Evolutionary conservation across 2,797 vertebrate species (phyloP).

Genomic region (Lagocephalus sceleratus): DNA sequence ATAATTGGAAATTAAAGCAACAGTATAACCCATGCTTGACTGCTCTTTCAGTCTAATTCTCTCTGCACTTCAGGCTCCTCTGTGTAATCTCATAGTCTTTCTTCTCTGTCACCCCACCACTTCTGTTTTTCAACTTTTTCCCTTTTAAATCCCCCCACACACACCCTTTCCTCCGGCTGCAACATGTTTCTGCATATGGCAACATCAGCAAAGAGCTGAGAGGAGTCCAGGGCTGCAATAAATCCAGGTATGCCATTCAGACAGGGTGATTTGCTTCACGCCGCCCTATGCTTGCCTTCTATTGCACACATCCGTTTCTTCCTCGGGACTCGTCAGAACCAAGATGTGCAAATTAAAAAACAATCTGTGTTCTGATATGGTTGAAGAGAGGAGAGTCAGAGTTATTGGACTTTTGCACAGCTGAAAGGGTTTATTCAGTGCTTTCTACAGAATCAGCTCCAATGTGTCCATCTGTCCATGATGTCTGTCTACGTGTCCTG

Average conservation of each 20-base stretch:
- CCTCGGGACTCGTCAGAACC: neutral
- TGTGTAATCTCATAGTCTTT: slow-evolving; percentile 49
- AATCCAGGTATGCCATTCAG: slow-evolving; percentile 17
- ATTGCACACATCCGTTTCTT: neutral
- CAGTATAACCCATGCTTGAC: slow-evolving; percentile 23
- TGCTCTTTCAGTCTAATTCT: slow-evolving; percentile 24
- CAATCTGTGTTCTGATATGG: neutral
- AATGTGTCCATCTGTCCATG: slow-evolving; percentile 5
- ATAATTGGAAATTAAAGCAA: slow-evolving; percentile 29
- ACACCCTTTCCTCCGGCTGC: slow-evolving; percentile 7
- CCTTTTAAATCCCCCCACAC: slow-evolving; percentile 8
- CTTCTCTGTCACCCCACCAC: slow-evolving; percentile 19
- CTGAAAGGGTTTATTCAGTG: neutral
- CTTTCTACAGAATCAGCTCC: neutral
- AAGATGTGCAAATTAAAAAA: slow-evolving; percentile 4
- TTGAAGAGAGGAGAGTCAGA: neutral
- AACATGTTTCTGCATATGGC: slow-evolving; percentile 21
- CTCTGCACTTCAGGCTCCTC: slow-evolving; percentile 22
- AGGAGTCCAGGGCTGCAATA: slow-evolving; percentile 1
- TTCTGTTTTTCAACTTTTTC: slow-evolving; percentile 12
- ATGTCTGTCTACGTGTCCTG: neutral
- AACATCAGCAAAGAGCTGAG: slow-evolving; percentile 4
- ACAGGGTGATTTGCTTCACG: slow-evolving; percentile 20
- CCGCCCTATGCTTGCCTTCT: neutral
- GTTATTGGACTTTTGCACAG: slow-evolving; percentile 1